Evolutionary conservation across 2,888 invertebrate species (phyloP), one percentile per base, ranked within the genome.

Genomic region (Parnassius apollo): DNA sequence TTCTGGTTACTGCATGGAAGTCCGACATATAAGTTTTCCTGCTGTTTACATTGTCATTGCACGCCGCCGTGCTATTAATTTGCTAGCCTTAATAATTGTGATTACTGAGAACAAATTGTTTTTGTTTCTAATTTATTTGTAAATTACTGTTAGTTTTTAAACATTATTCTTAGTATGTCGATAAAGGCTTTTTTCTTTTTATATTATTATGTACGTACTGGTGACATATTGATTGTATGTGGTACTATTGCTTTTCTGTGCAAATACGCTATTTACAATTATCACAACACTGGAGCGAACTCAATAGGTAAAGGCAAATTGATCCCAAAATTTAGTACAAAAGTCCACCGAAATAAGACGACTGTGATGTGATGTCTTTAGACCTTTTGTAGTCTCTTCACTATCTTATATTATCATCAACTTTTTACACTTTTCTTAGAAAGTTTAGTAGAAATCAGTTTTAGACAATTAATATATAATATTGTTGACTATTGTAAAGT

Each of bases 51-150:
- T 67, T 62, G 65, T 67, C 59, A 65, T 42, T 44, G 59, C 67
- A 67, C 61, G 64, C 65, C 61, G 64, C 65, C 61, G 65, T 67
- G 72, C 72, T 66, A 70, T 69, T 49, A 74, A 73, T 71, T 73
- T 69, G 75, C 77, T 73, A 71, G 82, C 82, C 80, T 80, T 72
- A 72, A 66, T 66, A 77, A 76, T 81, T 85, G 88, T 89, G 88
- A 90, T 88, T 80, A 77, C 75, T 74, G 85, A 85, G 90, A 89
- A 88, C 89, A 89, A 89, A 86, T 88, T 90, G 90, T 91, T 91
- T 90, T 89, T 88, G 89, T 90, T 91, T 91, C 88, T 91, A 86
- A 91, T 89, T 91, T 90, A 90, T 90, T 91, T 89, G 88, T 62
- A 49, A 49, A 49, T 1, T 49, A 49, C 49, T 49, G 18, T 49